These are phyloP conservation scores for Scarus forsteni DNA, from an alignment of 2,797 vertebrate genomes.

Conservation along the genomic window DNA sequence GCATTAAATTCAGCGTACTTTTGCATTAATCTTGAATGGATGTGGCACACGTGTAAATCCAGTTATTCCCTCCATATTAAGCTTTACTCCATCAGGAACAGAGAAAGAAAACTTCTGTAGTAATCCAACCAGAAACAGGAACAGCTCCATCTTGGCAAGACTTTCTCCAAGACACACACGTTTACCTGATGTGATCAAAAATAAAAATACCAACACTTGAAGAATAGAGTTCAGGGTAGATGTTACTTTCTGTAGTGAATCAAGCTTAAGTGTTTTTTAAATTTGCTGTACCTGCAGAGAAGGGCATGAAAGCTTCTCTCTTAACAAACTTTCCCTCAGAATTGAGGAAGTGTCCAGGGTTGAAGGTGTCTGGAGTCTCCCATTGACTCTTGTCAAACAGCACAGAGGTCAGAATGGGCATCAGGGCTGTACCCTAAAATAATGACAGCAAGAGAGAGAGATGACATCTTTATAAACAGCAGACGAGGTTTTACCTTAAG, in stretches of 20 bases:
- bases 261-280: neutral
- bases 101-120: constrained; percentile 88
- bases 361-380: constrained; percentile 87
- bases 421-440: constrained; percentile 39
- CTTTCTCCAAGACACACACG: constrained; percentile 84
- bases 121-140: constrained; percentile 78
- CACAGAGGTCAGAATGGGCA: constrained; percentile 83
- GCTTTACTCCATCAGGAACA: constrained; percentile 51
- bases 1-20: constrained; percentile 52
- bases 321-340: constrained; percentile 85
- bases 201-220: neutral
- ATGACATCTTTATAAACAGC: no score
- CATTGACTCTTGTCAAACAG: constrained; percentile 86
- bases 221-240: no score
- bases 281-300: constrained; percentile 83
- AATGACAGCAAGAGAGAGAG: neutral
- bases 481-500: no score
- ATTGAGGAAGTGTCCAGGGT: constrained; percentile 89
- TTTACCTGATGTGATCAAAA: constrained; percentile 81
- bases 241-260: neutral
- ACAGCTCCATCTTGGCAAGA: constrained; percentile 85
- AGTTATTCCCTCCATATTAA: constrained; percentile 66
- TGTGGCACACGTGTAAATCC: constrained; percentile 79
- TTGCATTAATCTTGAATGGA: constrained; percentile 76
- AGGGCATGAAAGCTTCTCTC: constrained; percentile 81